Percentiles rank a stretch among this genome's conserved stretches.
Conservation (phyloP, 1,140 invertebrate species). For the Zaprionus vittiger region DNA sequence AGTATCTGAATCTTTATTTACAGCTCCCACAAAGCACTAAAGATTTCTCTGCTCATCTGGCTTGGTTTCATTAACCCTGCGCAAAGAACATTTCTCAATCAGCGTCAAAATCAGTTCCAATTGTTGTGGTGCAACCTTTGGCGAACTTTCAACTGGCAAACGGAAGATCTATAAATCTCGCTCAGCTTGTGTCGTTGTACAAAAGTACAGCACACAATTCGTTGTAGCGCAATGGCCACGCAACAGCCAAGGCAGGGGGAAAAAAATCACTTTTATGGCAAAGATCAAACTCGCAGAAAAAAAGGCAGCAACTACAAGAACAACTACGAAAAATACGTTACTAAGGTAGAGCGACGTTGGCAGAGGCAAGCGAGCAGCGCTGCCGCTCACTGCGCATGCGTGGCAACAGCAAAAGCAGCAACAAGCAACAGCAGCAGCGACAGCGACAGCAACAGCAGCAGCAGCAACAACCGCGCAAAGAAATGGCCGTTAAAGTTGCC, state of each 20-base stretch:
- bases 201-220: constrained; percentile 72
- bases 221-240: constrained; percentile 78
- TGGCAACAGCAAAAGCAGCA: constrained; percentile 60
- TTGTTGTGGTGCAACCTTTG: constrained; percentile 44
- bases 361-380: constrained; percentile 36
- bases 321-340: constrained; percentile 66
- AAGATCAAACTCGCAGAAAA: constrained; percentile 77
- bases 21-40: constrained; percentile 24
- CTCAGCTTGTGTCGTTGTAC: constrained; percentile 26
- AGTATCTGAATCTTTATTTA: constrained; percentile 18
- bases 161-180: constrained; percentile 43
- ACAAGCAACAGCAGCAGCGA: constrained; percentile 35
- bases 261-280: constrained; percentile 80
- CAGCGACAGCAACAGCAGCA: constrained; percentile 26
- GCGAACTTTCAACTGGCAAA: constrained; percentile 29
- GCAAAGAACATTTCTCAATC: constrained; percentile 34
- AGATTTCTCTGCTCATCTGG: constrained; percentile 1
- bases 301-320: constrained; percentile 47
- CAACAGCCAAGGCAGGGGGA: constrained; percentile 61
- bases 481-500: constrained; percentile 80
- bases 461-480: constrained; percentile 48
- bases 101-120: constrained; percentile 37
- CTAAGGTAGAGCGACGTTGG: constrained; percentile 60
- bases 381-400: constrained; percentile 61
- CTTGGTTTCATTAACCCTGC: constrained; percentile 36